Base-by-base conservation (phyloP, 1,140 invertebrate genomes). In the Nasonia vitripennis region DNA sequence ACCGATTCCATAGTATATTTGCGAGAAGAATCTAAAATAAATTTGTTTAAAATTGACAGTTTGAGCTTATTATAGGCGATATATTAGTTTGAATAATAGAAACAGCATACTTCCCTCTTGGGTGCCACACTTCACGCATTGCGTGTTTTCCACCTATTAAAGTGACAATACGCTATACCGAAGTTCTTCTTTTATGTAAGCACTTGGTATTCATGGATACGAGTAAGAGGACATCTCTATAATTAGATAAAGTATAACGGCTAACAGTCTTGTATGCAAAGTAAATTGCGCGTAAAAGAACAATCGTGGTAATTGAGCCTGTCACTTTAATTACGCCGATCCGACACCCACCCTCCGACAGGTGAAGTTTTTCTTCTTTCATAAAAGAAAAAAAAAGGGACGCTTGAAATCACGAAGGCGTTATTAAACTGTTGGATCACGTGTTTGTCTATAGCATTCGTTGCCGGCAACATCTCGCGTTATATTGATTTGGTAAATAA, bases 401-500 rank as follows among this genome's bases (percentile, higher is more conserved):
- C n/a, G 55, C 17, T 20, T 62, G 55, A 67, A 80, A 80, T 80
- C 23, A n/a, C 17, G 31, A 80, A 81, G 48, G 34, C 62, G 9
- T 70, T 77, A 85, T 81, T 81, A 85, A 74, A 77, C 71, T 78
- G 84, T 85, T 55, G 51, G 2, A 34, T 73, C n/a, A 67, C 2
- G 17, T 85, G 41, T 77, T 85, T 81, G 55, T n/a, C 20, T 45
- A 27, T 27, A 75, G 37, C 23, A 55, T 23, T 41, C 11, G 12
- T 12, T 71, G 68, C 7, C 68, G 68, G 14, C 20, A 31, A 79
- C 23, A 31, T 79, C 55, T 20, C 55, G 55, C 48, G 55, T 37
- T 48, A 37, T 85, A 81, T 78, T 51, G 78, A 85, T 81, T 85
- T 11, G 68, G 84, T 70, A 81, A 81, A 85, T 20, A 79, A 10